Evolutionary conservation across 2,888 invertebrate species (phyloP), one percentile per base, ranked within the genome.

Genomic region (Hyppa rectilinea): DNA sequence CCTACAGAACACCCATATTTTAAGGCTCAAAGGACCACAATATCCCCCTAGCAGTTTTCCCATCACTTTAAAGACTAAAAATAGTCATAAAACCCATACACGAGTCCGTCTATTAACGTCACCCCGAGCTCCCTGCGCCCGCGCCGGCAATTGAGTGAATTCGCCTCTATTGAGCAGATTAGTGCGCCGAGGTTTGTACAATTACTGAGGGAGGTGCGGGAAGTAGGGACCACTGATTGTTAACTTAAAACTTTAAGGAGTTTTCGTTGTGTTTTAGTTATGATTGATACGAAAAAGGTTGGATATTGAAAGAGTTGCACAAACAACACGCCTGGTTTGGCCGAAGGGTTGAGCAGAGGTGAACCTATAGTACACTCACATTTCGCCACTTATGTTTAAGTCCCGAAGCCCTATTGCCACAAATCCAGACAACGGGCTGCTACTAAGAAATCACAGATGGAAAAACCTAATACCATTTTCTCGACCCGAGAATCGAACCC

Each of bases 131-230:
- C 89, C 87, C 90, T 90, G 92, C 86, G 71, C 52, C 61, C 43
- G 77, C 77, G 78, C 50, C 67, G 76, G 86, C 94, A 95, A 95
- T 95, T 93, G 94, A 92, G 86, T 89, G 89, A 93, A 93, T 93
- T 93, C 90, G 91, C 87, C 87, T 93, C 92, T 90, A 95, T 95
- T 95, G 95, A 90, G 84, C 87, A 92, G 94, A 93, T 94, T 94
- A 93, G 88, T 90, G 81, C 83, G 81, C 92, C 89, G 92, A 91
- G 92, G 92, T 90, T 91, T 90, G 84, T 88, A 88, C 92, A 89
- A 90, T 89, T 91, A 89, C 89, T 70, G 70, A 88, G 91, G 90
- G 88, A 87, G 85, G 78, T 65, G 52, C 80, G 83, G 85, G 85
- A 85, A 81, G 76, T 80, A 74, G 71, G 79, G 68, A 82, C 68